Conservation (phyloP, 2,113 vertebrate species). For the Muntiacus reevesi region DNA sequence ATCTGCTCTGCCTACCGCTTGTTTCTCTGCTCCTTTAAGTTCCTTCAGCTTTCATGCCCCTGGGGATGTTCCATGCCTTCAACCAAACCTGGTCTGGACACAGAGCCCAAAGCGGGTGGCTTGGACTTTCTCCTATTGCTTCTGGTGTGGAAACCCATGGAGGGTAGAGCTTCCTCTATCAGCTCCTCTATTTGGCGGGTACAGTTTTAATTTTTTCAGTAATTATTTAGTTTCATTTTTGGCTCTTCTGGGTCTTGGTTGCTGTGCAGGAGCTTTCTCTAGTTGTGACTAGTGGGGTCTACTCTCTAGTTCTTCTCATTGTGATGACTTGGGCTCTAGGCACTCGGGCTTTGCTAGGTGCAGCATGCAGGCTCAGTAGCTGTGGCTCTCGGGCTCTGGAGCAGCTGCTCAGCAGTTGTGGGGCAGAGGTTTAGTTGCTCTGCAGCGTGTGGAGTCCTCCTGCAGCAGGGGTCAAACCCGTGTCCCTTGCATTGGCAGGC, state of each 20-base stretch:
- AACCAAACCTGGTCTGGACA: not conserved
- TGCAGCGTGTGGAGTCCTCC: not conserved
- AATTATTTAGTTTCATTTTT: not conserved
- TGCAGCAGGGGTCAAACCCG: not conserved
- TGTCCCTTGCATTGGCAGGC: not conserved
- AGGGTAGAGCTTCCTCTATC: not conserved
- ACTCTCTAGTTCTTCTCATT: not conserved
- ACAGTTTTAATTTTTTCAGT: not conserved
- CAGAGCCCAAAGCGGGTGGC: not conserved
- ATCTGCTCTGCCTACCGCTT: accelerated
- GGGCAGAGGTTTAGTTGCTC: not conserved
- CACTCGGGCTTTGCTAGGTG: accelerated
- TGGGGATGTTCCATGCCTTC: not conserved
- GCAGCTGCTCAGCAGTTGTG: not conserved
- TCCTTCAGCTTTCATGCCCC: not conserved
- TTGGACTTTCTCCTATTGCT: not conserved
- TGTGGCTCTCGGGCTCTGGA: not conserved
- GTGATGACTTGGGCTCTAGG: not conserved
- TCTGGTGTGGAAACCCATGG: accelerated
- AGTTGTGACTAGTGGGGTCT: not conserved
- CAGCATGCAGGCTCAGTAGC: not conserved
- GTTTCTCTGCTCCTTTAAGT: not conserved
- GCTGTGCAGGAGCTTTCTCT: not conserved
- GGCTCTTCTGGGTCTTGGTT: not conserved
- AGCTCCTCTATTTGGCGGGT: not conserved